These are phyloP conservation scores for Telmatherina bonti DNA, from an alignment of 2,797 vertebrate genomes.

Conservation along the genomic window DNA sequence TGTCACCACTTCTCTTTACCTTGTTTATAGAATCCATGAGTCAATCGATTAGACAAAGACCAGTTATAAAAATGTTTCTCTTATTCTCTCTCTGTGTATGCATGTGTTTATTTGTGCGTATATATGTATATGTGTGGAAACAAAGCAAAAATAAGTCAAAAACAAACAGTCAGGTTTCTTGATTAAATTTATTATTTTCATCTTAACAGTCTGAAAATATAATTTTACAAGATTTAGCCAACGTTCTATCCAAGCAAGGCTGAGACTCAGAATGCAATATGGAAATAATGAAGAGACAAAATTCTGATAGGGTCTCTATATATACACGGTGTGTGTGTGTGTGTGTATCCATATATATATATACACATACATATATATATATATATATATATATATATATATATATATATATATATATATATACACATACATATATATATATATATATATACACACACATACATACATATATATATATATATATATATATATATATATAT, in stretches of 20 bases:
- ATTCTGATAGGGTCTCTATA: slow-evolving; percentile 73
- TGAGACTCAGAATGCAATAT: slow-evolving; percentile 70
- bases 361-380: slow-evolving; percentile 68
- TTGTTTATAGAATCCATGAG: no score
- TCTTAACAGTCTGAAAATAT: slow-evolving; percentile 79
- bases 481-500: slow-evolving; percentile 75
- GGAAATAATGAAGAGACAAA: slow-evolving; percentile 67
- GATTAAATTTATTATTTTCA: slow-evolving; percentile 79
- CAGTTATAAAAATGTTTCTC: no score
- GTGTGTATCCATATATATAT: slow-evolving; percentile 72
- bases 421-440: slow-evolving; percentile 73
- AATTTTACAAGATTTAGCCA: slow-evolving; percentile 73
- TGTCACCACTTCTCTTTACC: no score
- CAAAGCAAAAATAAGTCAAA: no score
- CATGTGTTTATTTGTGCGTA: no score
- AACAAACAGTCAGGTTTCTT: slow-evolving; percentile 17
- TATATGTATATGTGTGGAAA: no score
- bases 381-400: slow-evolving; percentile 74
- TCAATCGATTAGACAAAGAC: no score
- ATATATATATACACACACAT: slow-evolving; percentile 72
- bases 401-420: slow-evolving; percentile 72
- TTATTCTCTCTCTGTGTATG: no score
- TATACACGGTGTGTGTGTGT: slow-evolving; percentile 62
- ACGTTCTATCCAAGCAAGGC: slow-evolving; percentile 80
- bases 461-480: slow-evolving; percentile 67